Evolutionary conservation across 2,797 vertebrate genomes (phyloP), one percentile per base, ranked within the genome.

Genomic region (Triplophysa yarkandensis): DNA sequence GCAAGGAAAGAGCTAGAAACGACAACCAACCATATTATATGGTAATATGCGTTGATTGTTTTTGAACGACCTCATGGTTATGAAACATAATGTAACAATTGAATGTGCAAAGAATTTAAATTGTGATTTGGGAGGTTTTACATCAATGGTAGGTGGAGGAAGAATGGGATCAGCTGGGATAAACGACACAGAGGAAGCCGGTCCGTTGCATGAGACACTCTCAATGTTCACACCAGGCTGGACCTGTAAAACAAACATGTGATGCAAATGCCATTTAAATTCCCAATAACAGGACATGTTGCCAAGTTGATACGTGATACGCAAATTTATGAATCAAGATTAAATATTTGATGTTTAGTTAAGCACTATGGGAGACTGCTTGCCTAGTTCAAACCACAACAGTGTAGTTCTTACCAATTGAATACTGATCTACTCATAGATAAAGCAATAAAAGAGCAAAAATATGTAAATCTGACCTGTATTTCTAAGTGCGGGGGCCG

Each of bases 181-280:
- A 6, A 19, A 32, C 23, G 58, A 48, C 5, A 62, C 63, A 65
- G 73, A 73, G 41, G 67, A 66, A 41, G 60, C 17, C 48, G 85
- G 83, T 19, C 57, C 28, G 21, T 57, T 57, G 52, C 72, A 63
- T 58, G 77, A 48, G 73, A 52, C 77, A 34, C 92, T 93, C 66
- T 93, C 89, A 71, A 94, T 94, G 81, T 94, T 92, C 70, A 95
- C 86, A 73, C 70, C 92, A 21, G 94, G 94, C 50, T 95, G 86
- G 23, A 94, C 88, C 94, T 95, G 82, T 17, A 77, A 80, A 75
- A 55, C 80, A 65, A 23, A 74, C 32, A 74, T 10, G 17, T 36
- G 16, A 11, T 50, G 9, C 32, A 50, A 62, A 71, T n/a, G 16
- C 16, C 21, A n/a, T 1, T 50, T 27, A 17, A 62, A 34, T 0